Conservation (phyloP, 1,140 invertebrate genomes). For the Zaprionus capensis region DNA sequence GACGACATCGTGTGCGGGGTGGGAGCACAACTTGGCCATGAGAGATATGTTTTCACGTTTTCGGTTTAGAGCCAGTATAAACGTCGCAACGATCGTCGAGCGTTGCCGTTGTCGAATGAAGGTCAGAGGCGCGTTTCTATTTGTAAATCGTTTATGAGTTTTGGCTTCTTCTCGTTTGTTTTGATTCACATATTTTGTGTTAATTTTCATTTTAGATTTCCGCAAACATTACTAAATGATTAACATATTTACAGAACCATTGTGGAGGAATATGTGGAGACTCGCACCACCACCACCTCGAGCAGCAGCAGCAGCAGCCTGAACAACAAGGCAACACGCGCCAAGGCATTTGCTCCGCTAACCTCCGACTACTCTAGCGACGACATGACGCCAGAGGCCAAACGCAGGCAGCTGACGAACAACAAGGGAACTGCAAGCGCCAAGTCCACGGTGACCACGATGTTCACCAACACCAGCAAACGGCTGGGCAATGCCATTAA, state of each 20-base stretch:
- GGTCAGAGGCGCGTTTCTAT: conserved; percentile 52
- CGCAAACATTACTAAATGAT: conserved; percentile 33
- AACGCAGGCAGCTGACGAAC: conserved; percentile 39
- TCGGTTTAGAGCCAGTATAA: conserved; percentile 36
- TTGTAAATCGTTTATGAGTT: conserved; percentile 52
- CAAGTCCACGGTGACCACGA: conserved; percentile 49
- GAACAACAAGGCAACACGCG: conserved; percentile 48
- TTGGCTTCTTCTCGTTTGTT: conserved; percentile 56
- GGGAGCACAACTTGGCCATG: conserved; percentile 33
- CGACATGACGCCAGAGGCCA: conserved; percentile 50
- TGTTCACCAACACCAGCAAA: conserved; percentile 56
- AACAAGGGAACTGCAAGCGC: conserved; percentile 23
- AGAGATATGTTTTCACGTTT: conserved; percentile 51
- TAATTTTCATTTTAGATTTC: conserved; percentile 29
- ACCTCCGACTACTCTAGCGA: conserved; percentile 67
- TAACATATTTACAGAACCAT: conserved; percentile 69
- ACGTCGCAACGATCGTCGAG: conserved; percentile 13
- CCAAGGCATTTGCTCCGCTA: conserved; percentile 50
- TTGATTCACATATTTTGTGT: conserved; percentile 58
- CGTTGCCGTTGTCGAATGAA: conserved; percentile 44
- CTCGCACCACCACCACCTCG: conserved; percentile 22
- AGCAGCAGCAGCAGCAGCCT: conserved; percentile 23
- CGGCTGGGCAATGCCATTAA: conserved; percentile 39
- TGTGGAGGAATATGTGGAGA: conserved; percentile 71
- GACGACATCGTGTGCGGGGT: conserved; percentile 57